Evolutionary conservation across 2,113 vertebrate species (phyloP), one percentile per base, ranked within the genome.

Genomic region (Lepisosteus oculatus): DNA sequence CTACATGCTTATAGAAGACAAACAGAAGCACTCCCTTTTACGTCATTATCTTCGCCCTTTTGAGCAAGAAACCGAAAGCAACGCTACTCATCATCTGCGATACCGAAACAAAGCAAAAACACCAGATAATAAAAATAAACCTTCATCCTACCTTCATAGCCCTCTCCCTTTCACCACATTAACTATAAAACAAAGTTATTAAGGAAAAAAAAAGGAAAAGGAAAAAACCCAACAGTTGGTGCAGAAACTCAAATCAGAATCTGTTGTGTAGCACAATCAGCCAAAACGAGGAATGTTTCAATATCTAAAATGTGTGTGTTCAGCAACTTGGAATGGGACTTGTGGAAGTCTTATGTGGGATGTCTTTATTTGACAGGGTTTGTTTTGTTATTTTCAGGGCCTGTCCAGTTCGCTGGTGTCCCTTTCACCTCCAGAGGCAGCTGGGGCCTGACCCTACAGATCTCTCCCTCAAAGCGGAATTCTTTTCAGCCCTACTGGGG

Each of bases 391-490:
- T 91, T 94, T 95, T 93, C 94, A 87, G 88, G 92, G 93, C 92
- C 92, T 90, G 93, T 93, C 91, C 93, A 92, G 93, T 91, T 90
- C 91, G 92, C 95, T 90, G 91, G 90, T 95, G 92, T 95, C 89
- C 93, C 92, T 94, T 94, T 93, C 89, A 92, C 93, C 93, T 84
- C 94, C 90, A 87, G 90, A 77, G 87, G 94, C 95, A 97, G 97
- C 95, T 97, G 95, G 95, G 94, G 90, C 89, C 92, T 97, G 96
- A 98, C 97, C 97, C 92, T 90, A 90, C 92, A 89, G 92, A 91
- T 91, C 87, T 91, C 89, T 91, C 90, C 94, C 89, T 91, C 86
- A 87, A 90, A 93, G 83, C 89, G 79, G 89, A 89, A 93, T 95
- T 94, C 92, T 90, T 96, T 98, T 95, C 92, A 95, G 86, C 89